phyloP scores from a whole-genome alignment of 1,140 invertebrate species.

The Armadillidium nasatum region DNA sequence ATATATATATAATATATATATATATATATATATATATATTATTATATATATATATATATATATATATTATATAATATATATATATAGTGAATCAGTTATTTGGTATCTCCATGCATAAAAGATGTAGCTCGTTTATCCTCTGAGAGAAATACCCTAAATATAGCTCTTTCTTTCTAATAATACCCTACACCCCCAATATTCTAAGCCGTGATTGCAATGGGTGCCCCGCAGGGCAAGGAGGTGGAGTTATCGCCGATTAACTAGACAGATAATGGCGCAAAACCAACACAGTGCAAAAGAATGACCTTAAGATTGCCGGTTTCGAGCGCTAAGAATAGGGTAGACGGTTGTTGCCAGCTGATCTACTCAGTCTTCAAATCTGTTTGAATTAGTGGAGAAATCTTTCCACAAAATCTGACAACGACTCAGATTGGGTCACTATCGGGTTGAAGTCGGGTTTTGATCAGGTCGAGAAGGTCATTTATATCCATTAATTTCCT shows the following conservation, averaged over 20 bases:
- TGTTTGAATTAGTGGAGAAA: neutral
- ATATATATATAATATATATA: too few species aligned
- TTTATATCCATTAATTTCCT: neutral
- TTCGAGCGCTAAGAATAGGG: neutral
- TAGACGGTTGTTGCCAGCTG: neutral
- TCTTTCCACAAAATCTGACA: too few species aligned
- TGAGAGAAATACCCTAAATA: conserved; percentile 8
- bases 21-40: too few species aligned
- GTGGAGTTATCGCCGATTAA: neutral
- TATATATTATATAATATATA: too few species aligned
- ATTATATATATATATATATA: too few species aligned
- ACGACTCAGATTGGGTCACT: neutral
- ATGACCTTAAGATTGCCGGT: neutral
- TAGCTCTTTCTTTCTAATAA: conserved; percentile 6
- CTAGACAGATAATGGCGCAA: conserved; percentile 1
- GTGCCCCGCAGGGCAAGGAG: neutral
- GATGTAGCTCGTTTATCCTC: neutral
- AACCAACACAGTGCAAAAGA: conserved; percentile 6
- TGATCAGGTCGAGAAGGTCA: neutral
- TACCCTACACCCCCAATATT: conserved; percentile 9
- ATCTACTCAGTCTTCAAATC: neutral
- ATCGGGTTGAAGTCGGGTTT: neutral
- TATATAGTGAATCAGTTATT: too few species aligned
- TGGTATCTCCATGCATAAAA: neutral
- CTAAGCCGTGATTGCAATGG: neutral